Evolutionary conservation across 2,113 vertebrate species (phyloP), one percentile per base, ranked within the genome.

Genomic region (Gymnorhina tibicen): DNA sequence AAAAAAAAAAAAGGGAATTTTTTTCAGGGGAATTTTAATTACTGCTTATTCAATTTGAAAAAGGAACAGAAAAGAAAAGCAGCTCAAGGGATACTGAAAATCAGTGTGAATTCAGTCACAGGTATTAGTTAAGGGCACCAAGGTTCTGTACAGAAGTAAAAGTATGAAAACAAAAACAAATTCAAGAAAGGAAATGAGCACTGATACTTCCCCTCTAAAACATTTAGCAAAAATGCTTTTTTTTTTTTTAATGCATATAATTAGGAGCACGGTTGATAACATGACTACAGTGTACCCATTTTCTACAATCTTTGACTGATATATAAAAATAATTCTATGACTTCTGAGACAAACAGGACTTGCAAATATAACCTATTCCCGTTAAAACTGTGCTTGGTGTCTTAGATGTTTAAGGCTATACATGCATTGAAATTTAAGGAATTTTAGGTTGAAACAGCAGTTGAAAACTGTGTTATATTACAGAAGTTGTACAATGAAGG

Each of bases 361-460:
- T 95, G 60, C 83, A 91, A 96, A 89, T 93, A 78, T 13, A 86
- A 95, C 85, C 66, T 74, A 62, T 75, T 93, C 80, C 76, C 32
- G 0, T 86, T 75, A 75, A 93, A 95, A 93, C 86, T 87, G 86
- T 93, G 91, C 95, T 96, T 67, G 76, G 94, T 84, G 83, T 97
- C 86, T 95, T 63, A 47, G 76, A 95, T 49, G 53, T 75, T 96
- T 97, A 96, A 96, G 95, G 95, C 95, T 87, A 72, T 47, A 81
- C 79, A 95, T 82, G 84, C 91, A 92, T 18, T 39, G 82, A 91
- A 88, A 75, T 77, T 87, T 89, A 96, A 96, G 87, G 56, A 85
- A 90, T 85, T 91, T 89, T 83, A 96, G 95, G 81, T 82, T 60
- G 87, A 95, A 85, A 95, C 56, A 86, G 49, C 62, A 91, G 53